These are phyloP conservation scores for Caenorhabditis afra DNA, from an alignment of 2,888 invertebrate species.

Conservation along the genomic window DNA sequence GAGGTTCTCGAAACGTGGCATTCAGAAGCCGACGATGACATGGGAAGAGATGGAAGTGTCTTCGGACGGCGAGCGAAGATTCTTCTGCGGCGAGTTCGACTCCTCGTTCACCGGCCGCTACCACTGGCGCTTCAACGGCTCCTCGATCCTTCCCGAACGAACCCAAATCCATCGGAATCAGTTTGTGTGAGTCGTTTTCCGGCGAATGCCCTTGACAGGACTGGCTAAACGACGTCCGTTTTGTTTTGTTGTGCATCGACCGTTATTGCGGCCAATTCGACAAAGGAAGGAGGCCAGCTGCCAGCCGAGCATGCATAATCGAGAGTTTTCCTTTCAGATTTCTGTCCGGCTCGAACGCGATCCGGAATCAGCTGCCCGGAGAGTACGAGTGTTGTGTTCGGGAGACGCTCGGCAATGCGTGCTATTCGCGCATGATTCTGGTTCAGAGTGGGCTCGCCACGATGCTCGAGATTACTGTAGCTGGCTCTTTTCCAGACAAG, in stretches of 20 bases:
- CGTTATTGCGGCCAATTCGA: slow-evolving; percentile 47
- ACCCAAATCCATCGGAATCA: slow-evolving; percentile 58
- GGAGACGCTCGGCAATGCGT: slow-evolving; percentile 56
- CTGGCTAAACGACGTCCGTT: slow-evolving; percentile 6
- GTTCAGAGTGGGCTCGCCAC: slow-evolving; percentile 46
- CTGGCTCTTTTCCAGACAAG: slow-evolving; percentile 25
- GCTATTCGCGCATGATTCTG: slow-evolving; percentile 45
- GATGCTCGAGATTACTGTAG: not conserved
- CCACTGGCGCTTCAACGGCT: slow-evolving; percentile 59
- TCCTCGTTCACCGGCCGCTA: slow-evolving; percentile 43
- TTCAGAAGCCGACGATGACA: slow-evolving; percentile 50
- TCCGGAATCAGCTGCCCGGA: slow-evolving; percentile 54
- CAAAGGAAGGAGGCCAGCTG: slow-evolving; percentile 21
- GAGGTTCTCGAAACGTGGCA: not conserved
- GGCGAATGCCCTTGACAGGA: slow-evolving; percentile 40
- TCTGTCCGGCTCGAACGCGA: slow-evolving; percentile 49
- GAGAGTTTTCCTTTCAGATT: slow-evolving; percentile 39
- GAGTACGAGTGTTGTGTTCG: slow-evolving; percentile 59
- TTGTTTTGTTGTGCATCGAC: slow-evolving; percentile 44
- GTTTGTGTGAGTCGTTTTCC: slow-evolving; percentile 48
- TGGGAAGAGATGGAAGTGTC: slow-evolving; percentile 60
- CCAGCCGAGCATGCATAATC: slow-evolving; percentile 44
- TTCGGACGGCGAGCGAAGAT: slow-evolving; percentile 28
- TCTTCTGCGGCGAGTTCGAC: slow-evolving; percentile 59
- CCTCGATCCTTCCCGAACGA: slow-evolving; percentile 52